Base-by-base conservation (phyloP, 2,113 vertebrate genomes). In the Salvator merianae region DNA sequence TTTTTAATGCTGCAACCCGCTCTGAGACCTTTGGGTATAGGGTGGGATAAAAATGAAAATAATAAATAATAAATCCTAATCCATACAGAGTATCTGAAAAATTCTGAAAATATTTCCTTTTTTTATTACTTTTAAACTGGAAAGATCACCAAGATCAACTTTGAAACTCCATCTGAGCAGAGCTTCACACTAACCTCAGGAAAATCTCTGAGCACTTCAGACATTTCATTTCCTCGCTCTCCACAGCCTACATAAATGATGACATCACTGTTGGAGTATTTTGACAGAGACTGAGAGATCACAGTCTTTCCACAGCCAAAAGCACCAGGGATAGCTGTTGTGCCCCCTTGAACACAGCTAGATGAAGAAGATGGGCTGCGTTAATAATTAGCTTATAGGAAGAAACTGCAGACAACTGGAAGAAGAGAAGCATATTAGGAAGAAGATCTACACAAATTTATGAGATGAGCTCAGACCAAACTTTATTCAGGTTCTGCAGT, bases 221-320 rank as follows among this genome's bases (percentile, higher is more conserved):
- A 99, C 98, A 99, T 99, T 95, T 99, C 98, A 71, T 99, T 99
- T 82, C 98, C 98, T 94, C 98, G 96, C 93, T 99, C 98, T 84
- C 98, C 98, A 65, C 98, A 99, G 88, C 98, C 98, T 20, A 99
- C 98, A 18, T 99, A 99, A 92, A 99, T 94, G 94, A 99, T 99
- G 87, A 99, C 98, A 47, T 99, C 98, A 70, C 98, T 99, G 95
- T 99, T 99, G 93, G 98, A 99, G 93, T 98, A 99, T 86, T 99
- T 99, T 79, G 98, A 99, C 47, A 99, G 95, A 85, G 98, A 99
- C 94, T 99, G 98, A 0, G 98, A 99, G 93, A 99, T 99, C 90
- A 99, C 98, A 1, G 98, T 99, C 93, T 99, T 99, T 82, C 98
- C 98, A 90, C 98, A 99, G 43, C 98, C 98, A 10, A 99, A 99